These are phyloP conservation scores for Hirtodrosophila histrioides DNA, from an alignment of 2,888 invertebrate genomes.

Conservation along the genomic window DNA sequence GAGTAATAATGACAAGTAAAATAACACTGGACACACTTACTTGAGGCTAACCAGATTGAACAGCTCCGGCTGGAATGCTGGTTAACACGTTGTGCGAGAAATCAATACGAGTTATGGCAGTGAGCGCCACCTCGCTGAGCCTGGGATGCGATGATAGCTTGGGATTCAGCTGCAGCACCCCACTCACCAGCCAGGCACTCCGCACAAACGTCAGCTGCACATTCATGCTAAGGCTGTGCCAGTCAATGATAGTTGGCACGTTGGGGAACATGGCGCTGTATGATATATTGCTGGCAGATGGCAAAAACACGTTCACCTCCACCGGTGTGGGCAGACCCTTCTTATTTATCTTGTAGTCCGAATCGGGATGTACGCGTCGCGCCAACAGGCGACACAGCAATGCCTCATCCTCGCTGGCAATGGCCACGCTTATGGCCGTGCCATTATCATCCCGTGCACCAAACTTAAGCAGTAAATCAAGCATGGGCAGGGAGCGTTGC, in stretches of 20 bases:
- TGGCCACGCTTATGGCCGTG: constrained; percentile 91
- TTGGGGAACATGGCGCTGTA: constrained; percentile 93
- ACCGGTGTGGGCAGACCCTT: constrained; percentile 88
- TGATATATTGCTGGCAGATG: constrained; percentile 88
- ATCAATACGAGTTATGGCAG: constrained; percentile 96
- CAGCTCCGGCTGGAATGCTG: constrained; percentile 91
- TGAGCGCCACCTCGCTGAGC: constrained; percentile 89
- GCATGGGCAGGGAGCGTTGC: constrained; percentile 83
- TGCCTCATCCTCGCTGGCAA: constrained; percentile 89
- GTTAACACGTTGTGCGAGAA: constrained; percentile 94
- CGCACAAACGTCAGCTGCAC: constrained; percentile 89
- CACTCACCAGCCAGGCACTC: constrained; percentile 92
- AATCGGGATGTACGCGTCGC: constrained; percentile 94
- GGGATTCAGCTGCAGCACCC: constrained; percentile 93
- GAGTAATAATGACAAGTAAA: too few species aligned
- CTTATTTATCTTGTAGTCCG: constrained; percentile 96
- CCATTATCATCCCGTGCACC: constrained; percentile 95
- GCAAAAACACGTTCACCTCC: constrained; percentile 83
- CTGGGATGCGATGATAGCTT: constrained; percentile 89
- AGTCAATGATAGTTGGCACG: constrained; percentile 94
- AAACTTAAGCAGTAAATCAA: constrained; percentile 83
- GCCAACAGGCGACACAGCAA: constrained; percentile 93
- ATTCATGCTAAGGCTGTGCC: constrained; percentile 90
- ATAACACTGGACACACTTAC: constrained; percentile 74
- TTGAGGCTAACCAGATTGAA: constrained; percentile 93